phyloP scores from a whole-genome alignment of 2,888 invertebrate genomes.

The Epistrophe grossulariae region DNA sequence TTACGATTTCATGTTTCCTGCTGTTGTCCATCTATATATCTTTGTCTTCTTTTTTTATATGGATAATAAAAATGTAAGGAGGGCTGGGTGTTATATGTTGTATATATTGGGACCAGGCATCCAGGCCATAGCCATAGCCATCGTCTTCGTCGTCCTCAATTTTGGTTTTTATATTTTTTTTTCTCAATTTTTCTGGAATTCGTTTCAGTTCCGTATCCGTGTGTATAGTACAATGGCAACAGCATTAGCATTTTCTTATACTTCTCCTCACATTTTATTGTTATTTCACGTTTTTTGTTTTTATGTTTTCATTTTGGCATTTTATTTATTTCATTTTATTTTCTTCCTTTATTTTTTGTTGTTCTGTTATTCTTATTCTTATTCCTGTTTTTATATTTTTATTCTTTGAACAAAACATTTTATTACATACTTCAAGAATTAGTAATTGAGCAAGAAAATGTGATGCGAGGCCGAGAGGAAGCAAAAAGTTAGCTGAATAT shows the following conservation, averaged over 20 bases:
- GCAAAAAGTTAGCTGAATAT: slow-evolving; percentile 8
- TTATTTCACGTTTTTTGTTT: slow-evolving; percentile 67
- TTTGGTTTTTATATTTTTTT: slow-evolving; percentile 24
- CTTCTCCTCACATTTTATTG: slow-evolving; percentile 54
- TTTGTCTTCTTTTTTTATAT: not conserved
- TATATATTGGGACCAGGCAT: not conserved
- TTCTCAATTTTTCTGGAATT: slow-evolving; percentile 35
- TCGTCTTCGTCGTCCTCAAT: slow-evolving; percentile 33
- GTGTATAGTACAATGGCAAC: not conserved
- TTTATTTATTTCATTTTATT: slow-evolving; percentile 42
- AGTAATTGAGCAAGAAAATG: slow-evolving; percentile 14
- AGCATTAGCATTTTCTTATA: slow-evolving; percentile 60
- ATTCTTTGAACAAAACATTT: slow-evolving; percentile 33
- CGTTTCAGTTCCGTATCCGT: slow-evolving; percentile 56
- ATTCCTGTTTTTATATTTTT: slow-evolving; percentile 39
- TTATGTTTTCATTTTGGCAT: slow-evolving; percentile 68
- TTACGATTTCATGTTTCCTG: slow-evolving; percentile 60
- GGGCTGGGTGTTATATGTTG: not conserved
- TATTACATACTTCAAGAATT: slow-evolving; percentile 57
- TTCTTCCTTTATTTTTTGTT: slow-evolving; percentile 3
- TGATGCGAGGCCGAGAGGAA: not conserved
- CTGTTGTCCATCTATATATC: slow-evolving; percentile 37
- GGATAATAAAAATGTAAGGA: not conserved
- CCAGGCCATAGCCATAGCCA: slow-evolving; percentile 4
- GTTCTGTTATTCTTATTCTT: slow-evolving; percentile 11